Evolutionary conservation across 2,888 invertebrate genomes (phyloP), one percentile per base, ranked within the genome.

Genomic region (Carterocephalus palaemon): DNA sequence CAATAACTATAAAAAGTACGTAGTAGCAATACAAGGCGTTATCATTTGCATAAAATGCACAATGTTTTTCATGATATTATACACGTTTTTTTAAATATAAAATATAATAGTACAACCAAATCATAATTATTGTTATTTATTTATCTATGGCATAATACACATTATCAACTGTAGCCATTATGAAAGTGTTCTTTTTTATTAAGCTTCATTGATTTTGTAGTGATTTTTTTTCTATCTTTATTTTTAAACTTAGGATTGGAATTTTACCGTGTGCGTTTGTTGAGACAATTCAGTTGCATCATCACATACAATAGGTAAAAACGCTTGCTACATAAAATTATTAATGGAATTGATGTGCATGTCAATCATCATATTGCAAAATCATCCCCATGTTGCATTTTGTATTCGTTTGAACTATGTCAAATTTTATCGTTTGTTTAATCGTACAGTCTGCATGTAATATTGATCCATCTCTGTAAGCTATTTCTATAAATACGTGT

Each of bases 261-360:
- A 33, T 5, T 41, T 41, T 41, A 9, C 15, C 13, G 23, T 26
- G 8, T 26, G 12, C 19, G 24, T 33, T 24, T 41, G 10, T 26
- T 15, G n/a, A n/a, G 19, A 39, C 17, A 33, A 6, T 28, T 29
- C n/a, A 24, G 17, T 26, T 32, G 13, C n/a, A n/a, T n/a, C n/a
- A n/a, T n/a, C n/a, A n/a, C n/a, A n/a, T n/a, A n/a, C n/a, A n/a
- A n/a, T n/a, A n/a, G n/a, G n/a, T n/a, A n/a, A n/a, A n/a, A n/a
- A n/a, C n/a, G n/a, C n/a, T n/a, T n/a, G n/a, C n/a, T n/a, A n/a
- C n/a, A n/a, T n/a, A n/a, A n/a, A n/a, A 10, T 12, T 6, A n/a
- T 22, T 33, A 23, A 41, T 5, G 5, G 33, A 33, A 26, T 34
- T 26, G 19, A 24, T 40, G 40, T 47, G 47, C 47, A 47, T 47